Percentiles rank a stretch among this genome's conserved stretches.
These are phyloP conservation scores for Branchipolynoe longqiensis DNA, from an alignment of 2,888 invertebrate species.

Conservation along the genomic window DNA sequence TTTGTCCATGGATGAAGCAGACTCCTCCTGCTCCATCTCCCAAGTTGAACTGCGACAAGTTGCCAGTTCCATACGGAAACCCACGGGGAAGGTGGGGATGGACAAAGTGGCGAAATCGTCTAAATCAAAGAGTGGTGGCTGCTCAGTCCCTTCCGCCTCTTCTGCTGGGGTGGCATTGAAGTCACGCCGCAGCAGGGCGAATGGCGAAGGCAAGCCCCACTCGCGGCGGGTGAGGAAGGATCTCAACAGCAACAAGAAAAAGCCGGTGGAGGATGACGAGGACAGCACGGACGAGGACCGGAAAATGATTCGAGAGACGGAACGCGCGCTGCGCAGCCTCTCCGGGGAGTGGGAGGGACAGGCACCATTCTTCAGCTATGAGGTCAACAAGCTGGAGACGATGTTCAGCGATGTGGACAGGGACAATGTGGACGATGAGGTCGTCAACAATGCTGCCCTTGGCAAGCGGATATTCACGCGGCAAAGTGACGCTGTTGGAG, in stretches of 20 bases:
- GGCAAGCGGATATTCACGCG: no score
- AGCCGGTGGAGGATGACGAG: constrained; percentile 79
- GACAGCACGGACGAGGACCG: constrained; percentile 86
- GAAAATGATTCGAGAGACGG: constrained; percentile 91
- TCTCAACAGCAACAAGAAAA: constrained; percentile 28
- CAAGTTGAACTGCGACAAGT: no score
- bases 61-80: no score
- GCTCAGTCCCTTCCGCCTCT: background rate
- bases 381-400: constrained; percentile 40
- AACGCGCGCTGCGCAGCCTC: constrained; percentile 92
- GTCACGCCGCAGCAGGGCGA: constrained; percentile 1
- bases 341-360: constrained; percentile 87
- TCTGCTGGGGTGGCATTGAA: constrained; percentile 1
- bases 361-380: constrained; percentile 65
- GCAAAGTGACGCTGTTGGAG: no score
- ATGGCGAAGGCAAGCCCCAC: background rate
- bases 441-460: no score
- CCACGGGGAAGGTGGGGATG: constrained; percentile 27
- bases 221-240: background rate
- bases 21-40: no score
- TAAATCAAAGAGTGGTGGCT: constrained; percentile 35
- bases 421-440: constrained; percentile 25
- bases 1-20: constrained; percentile 52
- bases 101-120: no score
- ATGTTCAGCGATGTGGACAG: constrained; percentile 42